Evolutionary conservation across 1,140 invertebrate species (phyloP).

Genomic region (Diprion similis): DNA sequence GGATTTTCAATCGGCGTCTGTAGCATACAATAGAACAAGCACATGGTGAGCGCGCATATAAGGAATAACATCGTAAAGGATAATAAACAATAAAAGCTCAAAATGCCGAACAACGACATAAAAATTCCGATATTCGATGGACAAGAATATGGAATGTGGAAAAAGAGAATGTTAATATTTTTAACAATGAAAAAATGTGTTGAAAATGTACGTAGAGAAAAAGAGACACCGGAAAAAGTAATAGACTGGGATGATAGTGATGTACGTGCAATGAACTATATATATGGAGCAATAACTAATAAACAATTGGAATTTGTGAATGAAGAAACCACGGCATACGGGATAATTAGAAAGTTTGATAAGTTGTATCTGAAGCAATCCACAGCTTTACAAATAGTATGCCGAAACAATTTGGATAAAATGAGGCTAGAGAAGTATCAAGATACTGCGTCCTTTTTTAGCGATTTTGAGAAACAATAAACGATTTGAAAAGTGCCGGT

Average conservation of each 20-base stretch:
- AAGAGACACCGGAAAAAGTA: conserved; percentile 16
- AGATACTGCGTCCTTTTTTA: conserved; percentile 30
- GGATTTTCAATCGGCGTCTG: too few relatives aligned
- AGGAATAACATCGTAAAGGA: too few relatives aligned
- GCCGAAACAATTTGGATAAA: conserved; percentile 32
- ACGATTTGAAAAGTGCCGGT: conserved; percentile 36
- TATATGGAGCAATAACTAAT: conserved; percentile 33
- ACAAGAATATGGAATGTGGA: conserved; percentile 15
- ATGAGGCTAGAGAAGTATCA: conserved; percentile 32
- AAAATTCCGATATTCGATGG: conserved; percentile 15
- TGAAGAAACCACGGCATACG: conserved; percentile 28
- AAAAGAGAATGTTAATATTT: conserved; percentile 3
- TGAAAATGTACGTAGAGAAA: conserved; percentile 12
- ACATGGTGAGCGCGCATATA: too few relatives aligned
- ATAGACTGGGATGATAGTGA: conserved; percentile 28
- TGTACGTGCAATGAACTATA: conserved; percentile 32
- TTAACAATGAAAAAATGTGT: conserved; percentile 30
- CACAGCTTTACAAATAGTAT: conserved; percentile 37
- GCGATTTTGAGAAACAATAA: conserved; percentile 37
- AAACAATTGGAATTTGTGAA: conserved; percentile 35
- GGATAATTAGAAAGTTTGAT: conserved; percentile 38
- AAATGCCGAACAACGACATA: conserved; percentile 6
- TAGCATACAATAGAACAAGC: too few relatives aligned
- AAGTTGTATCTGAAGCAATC: conserved; percentile 37
- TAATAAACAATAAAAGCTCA: not conserved